These are phyloP conservation scores for Anneissia japonica DNA, from an alignment of 35 echinoderm and acorn worm species.

Conservation along the genomic window DNA sequence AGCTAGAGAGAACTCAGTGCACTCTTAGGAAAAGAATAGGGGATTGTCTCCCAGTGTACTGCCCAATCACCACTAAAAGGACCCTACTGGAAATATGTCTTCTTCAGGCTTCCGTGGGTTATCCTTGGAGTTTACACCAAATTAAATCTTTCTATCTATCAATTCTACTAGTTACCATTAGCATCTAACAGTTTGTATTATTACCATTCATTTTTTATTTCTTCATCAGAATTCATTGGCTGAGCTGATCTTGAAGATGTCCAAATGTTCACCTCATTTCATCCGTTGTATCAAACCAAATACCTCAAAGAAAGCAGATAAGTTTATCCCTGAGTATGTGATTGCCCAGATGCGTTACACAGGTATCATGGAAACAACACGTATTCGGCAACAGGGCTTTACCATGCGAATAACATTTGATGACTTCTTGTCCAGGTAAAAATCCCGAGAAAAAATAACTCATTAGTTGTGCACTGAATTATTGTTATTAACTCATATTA, in stretches of 20 bases:
- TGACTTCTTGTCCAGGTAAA: conserved; percentile 81
- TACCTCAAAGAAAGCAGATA: conserved; percentile 72
- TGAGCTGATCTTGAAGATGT: conserved; percentile 85
- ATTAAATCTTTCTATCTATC: no score
- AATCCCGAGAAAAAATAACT: neutral
- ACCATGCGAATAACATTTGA: conserved; percentile 67
- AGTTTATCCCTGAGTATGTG: conserved; percentile 91
- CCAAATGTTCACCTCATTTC: conserved; percentile 66
- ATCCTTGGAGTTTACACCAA: no score
- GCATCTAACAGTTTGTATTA: no score
- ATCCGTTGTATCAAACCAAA: conserved; percentile 93
- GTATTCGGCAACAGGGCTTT: conserved; percentile 69
- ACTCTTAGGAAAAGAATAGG: no score
- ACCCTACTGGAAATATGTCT: no score
- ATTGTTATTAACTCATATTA: no score
- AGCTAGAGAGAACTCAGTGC: no score
- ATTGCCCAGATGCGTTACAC: conserved; percentile 94
- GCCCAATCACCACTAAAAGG: neutral
- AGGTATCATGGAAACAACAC: conserved; percentile 84
- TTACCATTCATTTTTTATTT: no score
- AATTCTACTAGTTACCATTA: no score
- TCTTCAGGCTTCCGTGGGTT: no score
- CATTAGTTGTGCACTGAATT: no score
- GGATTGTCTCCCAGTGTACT: no score
- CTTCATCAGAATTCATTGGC: conserved; percentile 69